Evolutionary conservation across 2,113 vertebrate genomes (phyloP).

Genomic region (Corvus hawaiiensis): DNA sequence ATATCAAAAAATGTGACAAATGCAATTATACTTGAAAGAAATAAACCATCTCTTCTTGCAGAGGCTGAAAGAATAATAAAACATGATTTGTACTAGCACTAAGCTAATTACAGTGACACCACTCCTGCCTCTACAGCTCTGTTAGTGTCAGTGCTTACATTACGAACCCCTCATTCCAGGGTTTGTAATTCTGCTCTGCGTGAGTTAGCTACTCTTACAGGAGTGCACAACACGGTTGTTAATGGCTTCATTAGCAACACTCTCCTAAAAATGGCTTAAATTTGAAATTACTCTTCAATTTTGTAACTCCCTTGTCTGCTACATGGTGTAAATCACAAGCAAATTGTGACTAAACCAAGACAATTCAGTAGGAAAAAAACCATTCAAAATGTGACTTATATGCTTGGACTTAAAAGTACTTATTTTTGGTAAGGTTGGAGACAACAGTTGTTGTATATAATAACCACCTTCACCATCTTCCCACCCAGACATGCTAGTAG

Average conservation of each 20-base stretch:
- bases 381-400: background rate
- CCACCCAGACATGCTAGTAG: background rate
- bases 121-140: background rate
- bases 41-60: background rate
- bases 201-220: background rate
- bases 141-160: background rate
- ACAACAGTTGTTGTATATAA: background rate
- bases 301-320: background rate
- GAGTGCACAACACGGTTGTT: background rate
- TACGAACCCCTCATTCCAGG: background rate
- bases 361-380: background rate
- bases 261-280: background rate
- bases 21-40: constrained; percentile 29
- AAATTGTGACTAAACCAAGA: background rate
- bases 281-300: background rate
- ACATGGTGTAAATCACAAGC: background rate
- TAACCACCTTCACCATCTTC: background rate
- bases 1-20: constrained; percentile 29
- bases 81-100: background rate
- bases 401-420: background rate
- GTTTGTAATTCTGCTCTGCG: background rate
- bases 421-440: background rate
- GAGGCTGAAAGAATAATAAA: background rate
- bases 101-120: constrained; percentile 20
- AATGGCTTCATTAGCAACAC: background rate